Percentiles rank a stretch among this genome's conserved stretches.
Evolutionary conservation across 2,797 vertebrate species (phyloP).

Genomic region (Limnodromus scolopaceus): DNA sequence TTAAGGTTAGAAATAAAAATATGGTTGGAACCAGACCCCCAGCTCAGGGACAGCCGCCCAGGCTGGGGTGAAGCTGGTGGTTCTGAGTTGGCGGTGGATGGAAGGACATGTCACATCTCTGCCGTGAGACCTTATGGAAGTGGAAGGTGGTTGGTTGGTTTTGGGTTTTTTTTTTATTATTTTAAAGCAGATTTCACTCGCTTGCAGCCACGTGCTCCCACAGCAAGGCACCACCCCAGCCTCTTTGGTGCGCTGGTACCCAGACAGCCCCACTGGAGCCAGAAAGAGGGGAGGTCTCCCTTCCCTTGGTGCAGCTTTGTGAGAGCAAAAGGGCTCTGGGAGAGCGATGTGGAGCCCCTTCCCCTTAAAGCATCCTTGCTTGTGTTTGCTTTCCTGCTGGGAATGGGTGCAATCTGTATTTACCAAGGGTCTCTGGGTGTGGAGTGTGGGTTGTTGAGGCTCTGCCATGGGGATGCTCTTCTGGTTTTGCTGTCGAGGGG

Average conservation of each 20-base stretch:
- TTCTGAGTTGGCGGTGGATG: fast-evolving
- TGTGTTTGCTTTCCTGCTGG: not conserved
- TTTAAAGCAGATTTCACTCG: fast-evolving
- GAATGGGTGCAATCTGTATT: fast-evolving
- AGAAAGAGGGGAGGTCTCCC: not conserved
- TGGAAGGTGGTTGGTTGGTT: not conserved
- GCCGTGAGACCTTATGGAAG: not conserved
- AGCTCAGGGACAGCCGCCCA: fast-evolving
- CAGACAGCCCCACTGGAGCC: not conserved
- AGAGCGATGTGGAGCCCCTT: not conserved
- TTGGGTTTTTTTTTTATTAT: not conserved
- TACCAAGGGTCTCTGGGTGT: fast-evolving
- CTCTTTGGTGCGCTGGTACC: fast-evolving
- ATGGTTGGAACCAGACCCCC: not conserved
- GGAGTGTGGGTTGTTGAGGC: fast-evolving
- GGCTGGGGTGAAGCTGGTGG: not conserved
- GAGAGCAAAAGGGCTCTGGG: not conserved
- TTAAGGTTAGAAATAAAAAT: not conserved
- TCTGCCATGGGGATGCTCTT: not conserved
- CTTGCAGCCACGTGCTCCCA: fast-evolving
- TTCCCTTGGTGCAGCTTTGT: not conserved
- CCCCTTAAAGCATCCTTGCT: not conserved
- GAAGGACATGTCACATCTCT: fast-evolving
- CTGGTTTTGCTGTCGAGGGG: not conserved
- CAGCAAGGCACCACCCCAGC: not conserved